Base-by-base conservation (phyloP, 1,140 invertebrate genomes). In the Metopolophium dirhodum region DNA sequence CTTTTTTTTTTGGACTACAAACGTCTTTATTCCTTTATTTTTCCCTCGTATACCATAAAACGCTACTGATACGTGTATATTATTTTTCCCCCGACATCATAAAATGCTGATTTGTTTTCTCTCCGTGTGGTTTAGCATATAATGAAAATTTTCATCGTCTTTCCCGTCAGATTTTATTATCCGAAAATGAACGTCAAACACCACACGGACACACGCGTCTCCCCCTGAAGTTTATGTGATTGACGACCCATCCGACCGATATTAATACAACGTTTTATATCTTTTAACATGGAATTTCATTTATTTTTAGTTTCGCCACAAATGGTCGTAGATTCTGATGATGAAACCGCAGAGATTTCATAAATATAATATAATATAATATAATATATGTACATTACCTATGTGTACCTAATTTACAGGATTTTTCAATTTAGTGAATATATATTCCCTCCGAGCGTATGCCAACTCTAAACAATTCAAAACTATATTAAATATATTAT, bases 71-170 rank as follows among this genome's bases (percentile, higher is more conserved):
- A 83, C 45, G 90, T 91, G 90, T 92, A 92, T 83, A 92, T 85
- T 51, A 83, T 85, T 54, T 83, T 54, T 54, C 23, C 22, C 77
- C 91, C 45, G 49, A 61, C 88, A 41, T 85, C 77, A 41, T 92
- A 85, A 92, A 92, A 92, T 41, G 91, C 91, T 85, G 91, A 92
- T 92, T 92, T 85, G 91, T 92, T 92, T 92, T 92, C 47, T 83
- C 30, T 82, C 91, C 61, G 37, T 26, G 77, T 37, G 91, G 91
- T 92, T 92, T 92, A 92, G 47, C 91, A 92, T 92, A 92, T 92
- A 92, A 92, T 85, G 82, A 41, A 54, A 92, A 35, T 37, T 54
- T 41, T 85, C 77, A 54, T 91, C 90, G 61, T 51, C 14, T 88
- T 88, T 61, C 47, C 68, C 68, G 68, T 30, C 90, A 47, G 22